Evolutionary conservation across 2,888 invertebrate genomes (phyloP).

Genomic region (Oligia strigilis): DNA sequence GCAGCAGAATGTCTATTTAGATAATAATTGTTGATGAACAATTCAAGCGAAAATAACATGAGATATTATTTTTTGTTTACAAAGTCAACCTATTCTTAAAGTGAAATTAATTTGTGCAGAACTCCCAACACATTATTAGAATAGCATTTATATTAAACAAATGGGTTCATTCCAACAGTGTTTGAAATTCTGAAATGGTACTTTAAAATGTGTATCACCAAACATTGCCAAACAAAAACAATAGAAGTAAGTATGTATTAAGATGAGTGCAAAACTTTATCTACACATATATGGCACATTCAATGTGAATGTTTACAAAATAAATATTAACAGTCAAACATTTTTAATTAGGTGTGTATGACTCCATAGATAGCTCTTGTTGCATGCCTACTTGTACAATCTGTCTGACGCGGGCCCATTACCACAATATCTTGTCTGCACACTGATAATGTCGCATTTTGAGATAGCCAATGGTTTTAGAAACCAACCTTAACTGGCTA

Average conservation of each 20-base stretch:
- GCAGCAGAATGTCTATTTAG: not conserved
- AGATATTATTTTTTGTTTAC: not conserved
- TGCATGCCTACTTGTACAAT: not conserved
- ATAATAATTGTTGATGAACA: not conserved
- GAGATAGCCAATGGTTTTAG: not conserved
- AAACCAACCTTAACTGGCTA: conserved; percentile 2
- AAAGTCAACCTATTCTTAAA: not conserved
- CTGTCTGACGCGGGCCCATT: not conserved
- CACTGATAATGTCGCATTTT: conserved; percentile 19
- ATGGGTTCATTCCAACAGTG: not conserved
- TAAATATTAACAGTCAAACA: conserved; percentile 14
- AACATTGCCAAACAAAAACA: not conserved
- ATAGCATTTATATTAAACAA: not conserved
- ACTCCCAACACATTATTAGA: not conserved
- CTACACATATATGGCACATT: not conserved
- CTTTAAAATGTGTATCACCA: not conserved
- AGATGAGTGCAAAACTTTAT: conserved; percentile 21
- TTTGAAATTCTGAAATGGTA: not conserved
- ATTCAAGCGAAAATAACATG: not conserved
- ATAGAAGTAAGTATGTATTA: not conserved
- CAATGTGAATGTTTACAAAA: conserved; percentile 14
- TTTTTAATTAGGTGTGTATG: conserved; percentile 21
- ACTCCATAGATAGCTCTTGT: conserved; percentile 16
- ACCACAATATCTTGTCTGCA: conserved; percentile 3
- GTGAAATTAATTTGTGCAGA: not conserved